A percentile compares a stretch with the other conserved stretches of the same genome.
Evolutionary conservation across 2,113 vertebrate species (phyloP).

Genomic region (Hemiscyllium ocellatum): DNA sequence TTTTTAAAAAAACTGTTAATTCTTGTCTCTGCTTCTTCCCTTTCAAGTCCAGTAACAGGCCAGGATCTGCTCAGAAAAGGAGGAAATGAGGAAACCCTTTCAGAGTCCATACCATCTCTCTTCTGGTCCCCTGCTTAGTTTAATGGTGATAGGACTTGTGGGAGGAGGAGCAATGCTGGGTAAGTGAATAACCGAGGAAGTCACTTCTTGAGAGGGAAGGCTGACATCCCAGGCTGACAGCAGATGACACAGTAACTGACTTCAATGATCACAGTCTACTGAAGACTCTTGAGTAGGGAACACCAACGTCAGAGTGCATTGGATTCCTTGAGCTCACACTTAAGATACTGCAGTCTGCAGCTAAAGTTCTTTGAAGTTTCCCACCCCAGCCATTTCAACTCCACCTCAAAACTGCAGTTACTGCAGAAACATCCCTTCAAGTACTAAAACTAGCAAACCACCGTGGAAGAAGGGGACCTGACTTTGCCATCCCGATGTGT

Average conservation of each 20-base stretch:
- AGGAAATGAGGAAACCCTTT: not conserved
- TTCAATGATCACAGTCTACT: not conserved
- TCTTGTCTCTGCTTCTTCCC: not conserved
- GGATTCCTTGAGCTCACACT: not conserved
- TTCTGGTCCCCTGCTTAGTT: not conserved
- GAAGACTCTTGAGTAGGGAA: not conserved
- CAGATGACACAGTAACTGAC: not conserved
- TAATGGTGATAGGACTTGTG: not conserved
- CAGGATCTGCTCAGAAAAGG: not conserved
- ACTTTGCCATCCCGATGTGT: no score
- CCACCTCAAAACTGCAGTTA: not conserved
- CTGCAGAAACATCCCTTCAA: not conserved
- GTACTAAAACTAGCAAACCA: not conserved
- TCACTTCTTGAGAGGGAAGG: not conserved
- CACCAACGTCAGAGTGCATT: not conserved
- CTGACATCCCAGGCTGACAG: not conserved
- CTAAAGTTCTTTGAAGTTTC: not conserved
- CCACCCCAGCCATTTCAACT: not conserved
- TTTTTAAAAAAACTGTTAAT: not conserved
- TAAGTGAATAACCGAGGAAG: not conserved
- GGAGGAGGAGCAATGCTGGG: not conserved
- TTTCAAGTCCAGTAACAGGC: not conserved
- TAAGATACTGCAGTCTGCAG: not conserved
- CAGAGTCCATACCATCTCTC: not conserved
- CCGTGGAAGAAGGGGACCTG: not conserved